Conservation (phyloP, 2,888 invertebrate genomes). For the Fabriciana adippe region DNA sequence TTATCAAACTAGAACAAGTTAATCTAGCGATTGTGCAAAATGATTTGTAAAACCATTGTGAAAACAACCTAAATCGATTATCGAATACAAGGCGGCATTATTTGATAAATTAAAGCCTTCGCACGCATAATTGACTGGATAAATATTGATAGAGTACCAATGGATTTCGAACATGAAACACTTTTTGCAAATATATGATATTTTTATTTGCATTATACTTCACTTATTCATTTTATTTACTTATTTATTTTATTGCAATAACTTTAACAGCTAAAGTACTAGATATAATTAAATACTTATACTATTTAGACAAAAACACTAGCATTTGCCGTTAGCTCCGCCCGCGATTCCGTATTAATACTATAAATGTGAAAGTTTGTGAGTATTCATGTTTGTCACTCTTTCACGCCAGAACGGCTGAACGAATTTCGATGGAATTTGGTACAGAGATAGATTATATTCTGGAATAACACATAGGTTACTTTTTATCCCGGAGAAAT, state of each 20-base stretch:
- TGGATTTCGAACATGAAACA: constrained; percentile 38
- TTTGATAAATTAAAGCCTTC: constrained; percentile 68
- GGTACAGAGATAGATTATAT: no score
- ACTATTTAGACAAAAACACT: no score
- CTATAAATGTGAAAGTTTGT: no score
- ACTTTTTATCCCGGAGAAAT: no score
- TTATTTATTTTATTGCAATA: constrained; percentile 4
- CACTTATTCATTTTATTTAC: neutral
- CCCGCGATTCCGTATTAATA: no score
- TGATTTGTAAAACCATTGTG: constrained; percentile 24
- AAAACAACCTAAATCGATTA: constrained; percentile 40
- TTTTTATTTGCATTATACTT: neutral
- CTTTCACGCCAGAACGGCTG: no score
- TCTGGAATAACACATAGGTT: no score
- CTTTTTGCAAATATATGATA: neutral
- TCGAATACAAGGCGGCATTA: constrained; percentile 51
- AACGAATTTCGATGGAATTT: no score
- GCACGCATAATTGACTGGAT: constrained; percentile 65
- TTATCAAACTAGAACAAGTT: neutral
- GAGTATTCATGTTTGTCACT: no score
- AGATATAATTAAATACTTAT: no score
- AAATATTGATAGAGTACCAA: constrained; percentile 52
- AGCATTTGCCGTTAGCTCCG: no score
- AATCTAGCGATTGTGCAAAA: neutral
- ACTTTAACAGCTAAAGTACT: no score